These are phyloP conservation scores for Triplophysa siluroides DNA, from an alignment of 2,113 vertebrate species.

Conservation along the genomic window DNA sequence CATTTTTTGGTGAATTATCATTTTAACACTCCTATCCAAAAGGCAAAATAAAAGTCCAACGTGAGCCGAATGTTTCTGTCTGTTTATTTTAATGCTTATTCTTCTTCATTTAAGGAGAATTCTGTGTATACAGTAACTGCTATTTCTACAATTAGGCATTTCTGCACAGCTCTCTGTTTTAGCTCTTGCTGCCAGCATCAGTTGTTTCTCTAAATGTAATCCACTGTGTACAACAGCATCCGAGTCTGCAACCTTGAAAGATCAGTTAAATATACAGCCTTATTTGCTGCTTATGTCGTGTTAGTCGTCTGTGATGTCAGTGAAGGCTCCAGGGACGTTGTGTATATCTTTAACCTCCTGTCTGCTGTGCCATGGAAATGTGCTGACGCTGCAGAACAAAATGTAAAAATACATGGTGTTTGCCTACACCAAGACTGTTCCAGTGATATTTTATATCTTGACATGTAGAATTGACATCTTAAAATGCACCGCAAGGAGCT, in stretches of 20 bases:
- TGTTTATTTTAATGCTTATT: not conserved
- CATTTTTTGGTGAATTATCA: not conserved
- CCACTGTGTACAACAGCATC: not conserved
- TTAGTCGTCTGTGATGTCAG: constrained; percentile 8
- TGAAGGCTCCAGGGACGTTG: not conserved
- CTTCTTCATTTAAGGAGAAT: not conserved
- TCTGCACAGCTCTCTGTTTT: not conserved
- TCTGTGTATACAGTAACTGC: not conserved
- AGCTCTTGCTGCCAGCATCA: not conserved
- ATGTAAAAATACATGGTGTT: not conserved
- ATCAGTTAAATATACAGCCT: not conserved
- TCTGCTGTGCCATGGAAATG: not conserved
- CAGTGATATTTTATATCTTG: too few relatives aligned
- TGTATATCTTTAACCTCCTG: constrained; percentile 25
- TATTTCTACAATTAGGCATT: not conserved
- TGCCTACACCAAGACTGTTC: not conserved
- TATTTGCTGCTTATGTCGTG: not conserved
- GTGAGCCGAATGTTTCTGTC: too few relatives aligned
- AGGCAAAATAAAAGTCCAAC: too few relatives aligned
- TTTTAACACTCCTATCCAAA: not conserved
- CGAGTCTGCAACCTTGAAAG: not conserved
- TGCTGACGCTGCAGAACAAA: constrained; percentile 1
- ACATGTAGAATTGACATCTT: too few relatives aligned
- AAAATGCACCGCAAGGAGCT: too few relatives aligned
- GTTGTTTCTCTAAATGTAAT: not conserved